Base-by-base conservation (phyloP, 2,113 vertebrate genomes). In the Procavia capensis region DNA sequence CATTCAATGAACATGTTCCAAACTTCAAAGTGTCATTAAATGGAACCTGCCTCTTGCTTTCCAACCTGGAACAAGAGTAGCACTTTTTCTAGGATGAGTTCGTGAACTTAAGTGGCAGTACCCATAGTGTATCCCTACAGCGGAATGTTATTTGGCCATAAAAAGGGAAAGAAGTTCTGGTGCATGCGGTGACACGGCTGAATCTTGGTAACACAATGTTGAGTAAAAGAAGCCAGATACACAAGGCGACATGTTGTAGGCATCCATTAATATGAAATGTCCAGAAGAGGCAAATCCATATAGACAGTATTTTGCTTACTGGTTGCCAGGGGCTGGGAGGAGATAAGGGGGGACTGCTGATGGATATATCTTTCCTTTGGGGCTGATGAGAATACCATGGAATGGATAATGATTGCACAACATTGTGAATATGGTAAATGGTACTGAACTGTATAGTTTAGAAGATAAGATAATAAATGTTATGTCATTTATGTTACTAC, bases 1-100 rank as follows among this genome's bases (percentile, higher is more conserved):
- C 95, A 96, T 96, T 97, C 97, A 95, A 98, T 97, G 95, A 97
- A 97, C 80, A 84, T 88, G 92, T 97, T 96, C 80, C 91, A 91
- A 97, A 94, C 89, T 94, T 85, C 92, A 83, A 96, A 93, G 91
- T 75, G 96, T 92, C 91, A 31, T 95, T 96, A 85, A 90, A 94
- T 66, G 81, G 82, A 94, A 85, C 87, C 85, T 27, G 11, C 94
- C 93, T 97, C 43, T 20, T 84, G 36, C 24, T 88, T 96, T 91
- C 84, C 93, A 93, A 92, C 96, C 93, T 88, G 84, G 72, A 89
- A 85, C 91, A 95, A 96, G 92, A 47, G 5, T 54, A 89, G 89
- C 91, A 97, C 45, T n/a, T n/a, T n/a, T n/a, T n/a, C n/a, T n/a
- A n/a, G n/a, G n/a, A n/a, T n/a, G n/a, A n/a, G n/a, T n/a, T n/a